These are phyloP conservation scores for Euproctis similis DNA, from an alignment of 2,888 invertebrate species.

Conservation along the genomic window DNA sequence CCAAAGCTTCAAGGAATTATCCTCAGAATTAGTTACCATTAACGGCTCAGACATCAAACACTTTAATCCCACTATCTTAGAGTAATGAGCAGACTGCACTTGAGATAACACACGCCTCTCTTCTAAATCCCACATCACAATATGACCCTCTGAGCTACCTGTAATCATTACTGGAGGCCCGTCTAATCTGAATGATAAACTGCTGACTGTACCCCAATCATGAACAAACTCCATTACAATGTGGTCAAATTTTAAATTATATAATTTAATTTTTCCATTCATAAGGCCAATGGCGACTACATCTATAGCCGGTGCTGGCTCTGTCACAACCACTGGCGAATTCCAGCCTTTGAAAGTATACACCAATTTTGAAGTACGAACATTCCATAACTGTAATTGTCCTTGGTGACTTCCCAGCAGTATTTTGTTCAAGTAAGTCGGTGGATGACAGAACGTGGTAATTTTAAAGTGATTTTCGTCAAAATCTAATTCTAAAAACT, in stretches of 20 bases:
- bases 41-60: conserved; percentile 93
- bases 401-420: conserved; percentile 92
- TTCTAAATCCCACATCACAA: conserved; percentile 96
- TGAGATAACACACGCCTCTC: conserved; percentile 86
- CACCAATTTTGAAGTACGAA: conserved; percentile 84
- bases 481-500: conserved; percentile 81
- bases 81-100: conserved; percentile 85
- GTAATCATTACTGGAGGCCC: conserved; percentile 90
- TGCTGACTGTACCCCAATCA: conserved; percentile 92
- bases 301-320: conserved; percentile 94
- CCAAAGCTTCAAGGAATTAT: conserved; percentile 94
- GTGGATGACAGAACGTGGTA: conserved; percentile 91
- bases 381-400: conserved; percentile 90
- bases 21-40: conserved; percentile 92
- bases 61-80: conserved; percentile 84
- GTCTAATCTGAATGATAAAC: conserved; percentile 90
- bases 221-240: conserved; percentile 89
- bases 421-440: conserved; percentile 95
- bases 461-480: conserved; percentile 83
- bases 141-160: conserved; percentile 87
- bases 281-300: conserved; percentile 91
- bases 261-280: conserved; percentile 87
- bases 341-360: conserved; percentile 87
- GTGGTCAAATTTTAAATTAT: conserved; percentile 91
- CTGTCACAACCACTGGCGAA: conserved; percentile 81